Conservation (phyloP, 1,140 invertebrate genomes). For the Linepithema humile region DNA sequence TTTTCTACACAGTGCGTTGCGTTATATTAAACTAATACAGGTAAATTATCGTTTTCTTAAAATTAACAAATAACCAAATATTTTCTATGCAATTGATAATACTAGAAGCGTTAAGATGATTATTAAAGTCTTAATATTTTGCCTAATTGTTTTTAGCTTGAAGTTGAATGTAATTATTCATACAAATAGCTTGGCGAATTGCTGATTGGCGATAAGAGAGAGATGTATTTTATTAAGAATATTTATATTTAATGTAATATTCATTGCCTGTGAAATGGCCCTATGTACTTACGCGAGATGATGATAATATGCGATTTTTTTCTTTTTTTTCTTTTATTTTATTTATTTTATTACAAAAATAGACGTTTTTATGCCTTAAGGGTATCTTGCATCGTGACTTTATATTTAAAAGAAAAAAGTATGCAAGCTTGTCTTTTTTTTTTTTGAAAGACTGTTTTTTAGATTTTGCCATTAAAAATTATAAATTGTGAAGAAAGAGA, state of each 20-base stretch:
- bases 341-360: background rate
- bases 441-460: slow-evolving; percentile 65
- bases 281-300: slow-evolving; percentile 18
- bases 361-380: background rate
- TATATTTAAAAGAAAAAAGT: slow-evolving; percentile 19
- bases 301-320: slow-evolving; percentile 14
- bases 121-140: slow-evolving; percentile 16
- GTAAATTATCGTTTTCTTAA: background rate
- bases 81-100: slow-evolving; percentile 25
- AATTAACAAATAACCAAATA: background rate
- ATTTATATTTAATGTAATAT: slow-evolving; percentile 14
- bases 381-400: background rate
- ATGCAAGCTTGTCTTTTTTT: slow-evolving; percentile 44
- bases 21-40: slow-evolving; percentile 14
- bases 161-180: slow-evolving; percentile 17
- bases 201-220: slow-evolving; percentile 9
- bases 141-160: slow-evolving; percentile 9
- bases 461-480: slow-evolving; percentile 45
- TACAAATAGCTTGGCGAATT: slow-evolving; percentile 5
- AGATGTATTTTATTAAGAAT: slow-evolving; percentile 15
- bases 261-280: slow-evolving; percentile 4
- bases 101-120: slow-evolving; percentile 2
- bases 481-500: background rate
- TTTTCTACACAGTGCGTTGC: slow-evolving; percentile 7
- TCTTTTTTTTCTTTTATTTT: slow-evolving; percentile 13